Conservation (phyloP, 1,140 invertebrate genomes). For the Brachystomella parvula region DNA sequence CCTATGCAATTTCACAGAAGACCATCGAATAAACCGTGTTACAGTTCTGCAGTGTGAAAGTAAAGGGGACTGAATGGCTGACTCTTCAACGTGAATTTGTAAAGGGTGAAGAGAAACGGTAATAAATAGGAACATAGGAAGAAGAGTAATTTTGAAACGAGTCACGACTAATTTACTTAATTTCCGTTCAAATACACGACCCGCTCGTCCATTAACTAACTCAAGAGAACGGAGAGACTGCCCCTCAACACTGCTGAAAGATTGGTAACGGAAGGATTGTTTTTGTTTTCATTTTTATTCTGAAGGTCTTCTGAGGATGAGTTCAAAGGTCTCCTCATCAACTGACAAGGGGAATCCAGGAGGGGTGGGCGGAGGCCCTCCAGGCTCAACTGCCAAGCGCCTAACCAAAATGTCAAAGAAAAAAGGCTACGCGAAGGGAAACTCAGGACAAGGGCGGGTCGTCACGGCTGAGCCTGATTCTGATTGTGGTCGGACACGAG, state of each 20-base stretch:
- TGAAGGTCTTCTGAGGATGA: constrained; percentile 35
- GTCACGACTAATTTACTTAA: too few relatives aligned
- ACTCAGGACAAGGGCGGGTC: constrained; percentile 10
- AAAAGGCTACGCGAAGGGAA: constrained; percentile 3
- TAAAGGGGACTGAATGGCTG: constrained; percentile 17
- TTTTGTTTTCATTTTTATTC: too few relatives aligned
- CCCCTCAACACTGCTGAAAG: too few relatives aligned
- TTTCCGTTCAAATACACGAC: too few relatives aligned
- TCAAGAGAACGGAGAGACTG: too few relatives aligned
- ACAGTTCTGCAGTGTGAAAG: background rate
- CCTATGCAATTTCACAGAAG: background rate
- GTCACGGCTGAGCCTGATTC: constrained; percentile 24
- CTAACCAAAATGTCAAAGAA: constrained; percentile 17
- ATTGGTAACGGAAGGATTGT: too few relatives aligned
- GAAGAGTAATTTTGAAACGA: too few relatives aligned
- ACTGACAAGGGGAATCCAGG: constrained; percentile 10
- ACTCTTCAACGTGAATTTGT: background rate
- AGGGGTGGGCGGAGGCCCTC: constrained; percentile 7
- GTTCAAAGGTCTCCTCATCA: constrained; percentile 28
- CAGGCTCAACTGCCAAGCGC: background rate
- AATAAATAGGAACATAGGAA: too few relatives aligned
- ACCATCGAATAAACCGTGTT: background rate
- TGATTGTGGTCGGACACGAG: background rate
- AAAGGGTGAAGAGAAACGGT: background rate
- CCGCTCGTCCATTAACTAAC: too few relatives aligned